These are phyloP conservation scores for Tursiops truncatus DNA, from an alignment of 2,113 vertebrate species.

Conservation along the genomic window DNA sequence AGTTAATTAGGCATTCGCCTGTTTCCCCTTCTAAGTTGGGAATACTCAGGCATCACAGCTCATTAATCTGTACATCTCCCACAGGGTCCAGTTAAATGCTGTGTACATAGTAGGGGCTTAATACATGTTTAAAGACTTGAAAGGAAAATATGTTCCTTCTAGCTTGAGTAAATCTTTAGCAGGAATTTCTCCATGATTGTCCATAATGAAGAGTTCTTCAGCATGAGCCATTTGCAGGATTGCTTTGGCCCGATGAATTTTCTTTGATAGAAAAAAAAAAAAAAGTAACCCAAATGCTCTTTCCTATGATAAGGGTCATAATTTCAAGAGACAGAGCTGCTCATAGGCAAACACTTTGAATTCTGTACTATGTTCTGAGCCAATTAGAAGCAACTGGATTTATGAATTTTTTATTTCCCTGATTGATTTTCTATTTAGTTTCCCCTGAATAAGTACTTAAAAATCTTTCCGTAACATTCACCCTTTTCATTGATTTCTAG, in stretches of 20 bases:
- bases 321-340: conserved; percentile 55
- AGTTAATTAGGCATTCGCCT: conserved; percentile 7
- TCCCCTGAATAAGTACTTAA: conserved; percentile 76
- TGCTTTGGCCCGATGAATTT: conserved; percentile 55
- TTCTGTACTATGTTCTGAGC: conserved; percentile 69
- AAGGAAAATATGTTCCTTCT: conserved; percentile 33
- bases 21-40: neutral
- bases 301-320: conserved; percentile 52
- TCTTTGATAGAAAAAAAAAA: conserved; percentile 42
- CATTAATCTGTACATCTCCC: neutral
- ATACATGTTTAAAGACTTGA: conserved; percentile 52
- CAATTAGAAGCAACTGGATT: conserved; percentile 80
- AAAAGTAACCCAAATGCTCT: conserved; percentile 46
- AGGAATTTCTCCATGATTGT: conserved; percentile 46
- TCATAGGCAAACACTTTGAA: conserved; percentile 66
- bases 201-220: conserved; percentile 46
- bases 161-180: conserved; percentile 17
- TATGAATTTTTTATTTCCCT: conserved; percentile 81
- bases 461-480: conserved; percentile 73
- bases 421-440: conserved; percentile 80
- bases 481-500: conserved; percentile 72
- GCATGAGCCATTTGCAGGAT: conserved; percentile 32
- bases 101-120: conserved; percentile 28
- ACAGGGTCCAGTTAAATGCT: neutral
- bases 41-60: neutral